Conservation (phyloP, 1,140 invertebrate genomes). For the Ips typographus region DNA sequence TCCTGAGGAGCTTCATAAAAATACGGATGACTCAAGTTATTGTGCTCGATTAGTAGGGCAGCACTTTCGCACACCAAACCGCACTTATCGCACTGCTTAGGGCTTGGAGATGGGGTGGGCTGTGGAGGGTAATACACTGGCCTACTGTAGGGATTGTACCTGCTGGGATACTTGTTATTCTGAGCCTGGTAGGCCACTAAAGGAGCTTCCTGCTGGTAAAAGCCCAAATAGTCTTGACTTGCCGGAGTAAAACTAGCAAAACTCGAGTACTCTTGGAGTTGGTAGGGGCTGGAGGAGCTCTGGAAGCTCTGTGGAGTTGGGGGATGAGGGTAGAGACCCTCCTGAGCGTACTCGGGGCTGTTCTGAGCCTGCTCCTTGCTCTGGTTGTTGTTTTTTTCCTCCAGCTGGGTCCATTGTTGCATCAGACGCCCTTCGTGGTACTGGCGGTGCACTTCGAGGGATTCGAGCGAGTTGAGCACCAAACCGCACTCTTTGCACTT, state of each 20-base stretch:
- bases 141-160: constrained; percentile 46
- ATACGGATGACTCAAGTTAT: constrained; percentile 64
- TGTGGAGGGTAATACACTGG: constrained; percentile 58
- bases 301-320: constrained; percentile 63
- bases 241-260: constrained; percentile 53
- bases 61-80: constrained; percentile 73
- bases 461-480: constrained; percentile 70
- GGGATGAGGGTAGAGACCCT: constrained; percentile 59
- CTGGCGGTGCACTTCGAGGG: constrained; percentile 74
- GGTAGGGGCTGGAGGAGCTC: constrained; percentile 60
- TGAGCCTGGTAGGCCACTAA: constrained; percentile 38
- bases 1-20: constrained; percentile 56
- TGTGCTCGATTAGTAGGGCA: constrained; percentile 69
- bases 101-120: constrained; percentile 62
- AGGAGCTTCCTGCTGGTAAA: constrained; percentile 25
- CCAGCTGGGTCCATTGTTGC: constrained; percentile 66
- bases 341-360: constrained; percentile 60
- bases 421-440: constrained; percentile 77
- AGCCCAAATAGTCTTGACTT: constrained; percentile 27
- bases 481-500: constrained; percentile 74
- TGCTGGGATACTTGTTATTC: constrained; percentile 37
- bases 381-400: constrained; percentile 68
- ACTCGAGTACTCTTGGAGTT: constrained; percentile 59
- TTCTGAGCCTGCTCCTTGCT: constrained; percentile 58
- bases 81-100: constrained; percentile 78